phyloP scores from a whole-genome alignment of 2,113 vertebrate species.

The Australoheros scitulus region DNA sequence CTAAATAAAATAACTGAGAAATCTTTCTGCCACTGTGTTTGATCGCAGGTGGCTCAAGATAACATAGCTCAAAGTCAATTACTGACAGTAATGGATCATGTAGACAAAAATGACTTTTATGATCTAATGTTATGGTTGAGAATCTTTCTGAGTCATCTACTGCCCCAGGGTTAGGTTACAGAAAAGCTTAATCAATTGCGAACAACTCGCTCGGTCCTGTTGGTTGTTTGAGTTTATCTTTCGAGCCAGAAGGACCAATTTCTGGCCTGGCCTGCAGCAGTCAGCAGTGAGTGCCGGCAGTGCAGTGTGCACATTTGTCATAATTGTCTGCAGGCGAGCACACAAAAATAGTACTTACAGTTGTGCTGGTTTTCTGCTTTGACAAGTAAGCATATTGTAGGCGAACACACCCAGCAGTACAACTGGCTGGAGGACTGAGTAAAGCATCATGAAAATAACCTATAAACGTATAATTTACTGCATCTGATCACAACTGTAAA shows the following conservation, averaged over 20 bases:
- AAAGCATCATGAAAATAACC: not conserved
- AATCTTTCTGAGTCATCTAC: constrained; percentile 25
- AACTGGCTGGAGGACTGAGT: not conserved
- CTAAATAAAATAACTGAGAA: constrained; percentile 33
- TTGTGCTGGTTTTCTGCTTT: constrained; percentile 52
- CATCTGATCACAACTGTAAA: not conserved
- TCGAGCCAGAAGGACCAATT: constrained; percentile 48
- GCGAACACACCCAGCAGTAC: constrained; percentile 21
- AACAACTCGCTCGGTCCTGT: constrained; percentile 12
- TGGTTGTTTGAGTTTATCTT: constrained; percentile 58
- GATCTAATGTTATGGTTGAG: constrained; percentile 26
- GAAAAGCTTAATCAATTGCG: constrained; percentile 45
- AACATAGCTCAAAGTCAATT: constrained; percentile 39
- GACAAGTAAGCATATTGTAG: constrained; percentile 48
- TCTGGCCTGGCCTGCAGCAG: constrained; percentile 43
- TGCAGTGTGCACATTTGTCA: constrained; percentile 62
- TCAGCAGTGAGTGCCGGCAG: constrained; percentile 34
- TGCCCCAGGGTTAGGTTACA: constrained; percentile 36
- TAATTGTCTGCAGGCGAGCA: constrained; percentile 56
- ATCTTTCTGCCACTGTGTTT: constrained; percentile 6
- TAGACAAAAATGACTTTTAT: constrained; percentile 19
- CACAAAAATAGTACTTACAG: constrained; percentile 58
- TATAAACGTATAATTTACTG: not conserved
- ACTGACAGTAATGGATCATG: constrained; percentile 44
- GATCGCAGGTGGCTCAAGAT: constrained; percentile 27